A percentile compares a stretch with the other conserved stretches of the same genome.
phyloP scores from a whole-genome alignment of 2,888 invertebrate species.

The Andrena minutula region DNA sequence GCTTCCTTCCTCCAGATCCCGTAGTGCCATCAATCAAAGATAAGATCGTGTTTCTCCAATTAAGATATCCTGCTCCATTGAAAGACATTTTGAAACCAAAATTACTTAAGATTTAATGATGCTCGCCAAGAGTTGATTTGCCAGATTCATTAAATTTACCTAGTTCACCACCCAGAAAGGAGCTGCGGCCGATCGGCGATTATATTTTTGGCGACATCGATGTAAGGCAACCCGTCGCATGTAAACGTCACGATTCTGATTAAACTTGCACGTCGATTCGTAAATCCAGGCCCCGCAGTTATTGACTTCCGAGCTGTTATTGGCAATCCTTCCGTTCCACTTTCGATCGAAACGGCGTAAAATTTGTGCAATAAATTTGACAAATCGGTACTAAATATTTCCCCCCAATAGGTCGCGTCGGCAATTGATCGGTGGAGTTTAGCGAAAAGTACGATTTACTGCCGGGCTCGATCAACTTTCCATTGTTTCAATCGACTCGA shows the following conservation, averaged over 20 bases:
- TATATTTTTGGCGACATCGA: neutral
- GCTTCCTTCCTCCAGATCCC: no score
- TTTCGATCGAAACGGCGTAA: conserved; percentile 43
- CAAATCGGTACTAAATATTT: conserved; percentile 28
- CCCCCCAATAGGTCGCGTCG: neutral
- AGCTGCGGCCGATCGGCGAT: neutral
- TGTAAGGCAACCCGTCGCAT: conserved; percentile 14
- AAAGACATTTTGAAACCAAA: no score
- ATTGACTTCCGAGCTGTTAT: conserved; percentile 43
- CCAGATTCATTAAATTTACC: neutral
- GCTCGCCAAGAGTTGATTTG: no score
- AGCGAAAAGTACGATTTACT: neutral
- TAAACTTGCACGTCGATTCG: conserved; percentile 41
- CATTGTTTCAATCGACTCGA: no score
- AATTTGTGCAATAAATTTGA: conserved; percentile 40
- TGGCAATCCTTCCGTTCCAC: conserved; percentile 47
- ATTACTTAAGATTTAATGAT: no score
- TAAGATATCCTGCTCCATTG: no score
- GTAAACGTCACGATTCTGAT: conserved; percentile 27
- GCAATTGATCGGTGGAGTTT: conserved; percentile 2
- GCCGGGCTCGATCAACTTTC: neutral
- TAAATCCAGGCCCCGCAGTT: conserved; percentile 36
- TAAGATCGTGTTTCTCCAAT: no score
- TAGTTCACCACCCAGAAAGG: neutral
- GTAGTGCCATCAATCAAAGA: no score